phyloP scores from a whole-genome alignment of 2,113 vertebrate species.

The Anarhynchus alexandrinus region DNA sequence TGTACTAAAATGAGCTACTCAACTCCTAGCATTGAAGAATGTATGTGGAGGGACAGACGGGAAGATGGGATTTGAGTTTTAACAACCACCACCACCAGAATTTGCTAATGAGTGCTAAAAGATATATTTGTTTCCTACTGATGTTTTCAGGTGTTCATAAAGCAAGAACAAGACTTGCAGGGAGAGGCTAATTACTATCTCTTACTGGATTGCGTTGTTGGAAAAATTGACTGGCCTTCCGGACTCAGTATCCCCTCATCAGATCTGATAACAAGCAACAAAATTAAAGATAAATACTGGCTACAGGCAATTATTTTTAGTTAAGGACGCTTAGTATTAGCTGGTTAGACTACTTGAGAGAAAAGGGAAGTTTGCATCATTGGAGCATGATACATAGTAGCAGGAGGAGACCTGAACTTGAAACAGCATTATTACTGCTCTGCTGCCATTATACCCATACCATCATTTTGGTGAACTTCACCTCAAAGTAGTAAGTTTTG shows the following conservation, averaged over 20 bases:
- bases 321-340: neutral
- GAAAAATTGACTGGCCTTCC: neutral
- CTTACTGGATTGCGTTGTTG: neutral
- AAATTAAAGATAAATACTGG: slow-evolving; percentile 20
- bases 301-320: neutral
- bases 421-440: neutral
- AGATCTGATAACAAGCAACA: neutral
- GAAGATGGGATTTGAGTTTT: neutral
- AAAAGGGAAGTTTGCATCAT: neutral
- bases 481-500: neutral
- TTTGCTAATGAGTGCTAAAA: slow-evolving; percentile 18
- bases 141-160: neutral
- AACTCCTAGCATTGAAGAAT: neutral
- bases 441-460: neutral
- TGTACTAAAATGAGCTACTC: neutral
- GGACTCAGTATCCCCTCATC: neutral
- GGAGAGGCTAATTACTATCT: slow-evolving; percentile 29
- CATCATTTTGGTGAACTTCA: neutral
- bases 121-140: neutral
- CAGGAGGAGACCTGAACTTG: neutral
- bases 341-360: neutral
- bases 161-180: neutral
- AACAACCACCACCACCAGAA: neutral
- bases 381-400: neutral
- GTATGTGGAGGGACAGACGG: neutral